Evolutionary conservation across 2,888 invertebrate species (phyloP), one percentile per base, ranked within the genome.

Genomic region (Campoplex capitator): DNA sequence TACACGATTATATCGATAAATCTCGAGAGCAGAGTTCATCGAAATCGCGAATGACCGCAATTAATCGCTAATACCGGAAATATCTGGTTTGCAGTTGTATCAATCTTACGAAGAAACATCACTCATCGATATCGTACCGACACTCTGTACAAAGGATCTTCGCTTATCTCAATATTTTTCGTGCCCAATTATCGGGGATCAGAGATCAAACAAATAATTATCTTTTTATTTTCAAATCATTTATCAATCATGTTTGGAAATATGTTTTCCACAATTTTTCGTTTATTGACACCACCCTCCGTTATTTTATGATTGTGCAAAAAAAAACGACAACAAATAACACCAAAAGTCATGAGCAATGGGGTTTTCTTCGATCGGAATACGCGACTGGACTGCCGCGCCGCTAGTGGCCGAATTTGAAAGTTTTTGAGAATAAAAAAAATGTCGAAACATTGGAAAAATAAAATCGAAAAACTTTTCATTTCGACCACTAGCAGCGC

Each of bases 1-100:
- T 16, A 32, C 16, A 58, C 45, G 28, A 45, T 45, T 16, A 45
- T 18, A 45, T 28, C 18, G 62, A 56, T 35, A 16, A 62, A 62
- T 62, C 32, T 76, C 35, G 70, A 75, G 65, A 79, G 54, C 67
- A 70, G 45, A 80, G 65, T 51, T 74, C 74, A 67, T 67, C 67
- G 45, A 42, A 75, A 83, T 85, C 82, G 23, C 32, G 78, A 54
- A 38, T 75, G 74, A 78, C 70, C 83, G 58, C 83, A 75, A 85
- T 85, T 78, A 75, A 77, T 81, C 74, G 45, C 16, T n/a, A 51
- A 35, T 32, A 54, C 58, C 18, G 32, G 76, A 83, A 75, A 75
- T 78, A 68, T 82, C 42, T 65, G 77, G 78, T 78, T 74, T 62
- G n/a, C 74, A 73, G 71, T 58, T 23, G 51, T 28, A 62, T 48